Conservation (phyloP, 2,888 invertebrate genomes). For the Andrena marginata region DNA sequence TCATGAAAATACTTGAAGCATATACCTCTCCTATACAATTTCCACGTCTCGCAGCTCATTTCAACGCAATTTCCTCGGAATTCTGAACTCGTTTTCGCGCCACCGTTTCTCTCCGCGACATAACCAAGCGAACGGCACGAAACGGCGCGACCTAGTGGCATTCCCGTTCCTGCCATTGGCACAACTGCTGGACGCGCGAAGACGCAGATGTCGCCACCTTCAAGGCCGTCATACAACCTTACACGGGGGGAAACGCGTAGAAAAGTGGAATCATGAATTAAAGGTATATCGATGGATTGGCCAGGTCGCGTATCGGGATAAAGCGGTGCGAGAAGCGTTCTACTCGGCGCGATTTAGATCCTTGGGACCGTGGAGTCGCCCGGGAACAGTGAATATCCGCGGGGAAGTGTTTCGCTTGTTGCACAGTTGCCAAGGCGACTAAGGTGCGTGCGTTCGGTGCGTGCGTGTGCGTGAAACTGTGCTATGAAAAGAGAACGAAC, state of each 20-base stretch:
- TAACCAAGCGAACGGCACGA: not conserved
- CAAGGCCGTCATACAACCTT: constrained; percentile 68
- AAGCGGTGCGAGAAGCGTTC: constrained; percentile 56
- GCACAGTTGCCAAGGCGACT: constrained; percentile 82
- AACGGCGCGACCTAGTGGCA: constrained; percentile 11
- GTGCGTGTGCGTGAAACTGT: constrained; percentile 59
- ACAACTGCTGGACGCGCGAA: constrained; percentile 31
- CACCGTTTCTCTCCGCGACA: not conserved
- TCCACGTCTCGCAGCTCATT: not conserved
- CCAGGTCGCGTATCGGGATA: constrained; percentile 16
- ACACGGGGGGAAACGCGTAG: constrained; percentile 67
- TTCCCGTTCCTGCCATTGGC: constrained; percentile 29
- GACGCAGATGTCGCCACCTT: constrained; percentile 67
- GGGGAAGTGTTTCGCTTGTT: constrained; percentile 76
- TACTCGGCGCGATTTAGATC: constrained; percentile 10
- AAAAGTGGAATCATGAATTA: constrained; percentile 77
- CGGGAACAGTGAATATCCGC: constrained; percentile 36
- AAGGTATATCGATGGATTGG: constrained; percentile 53
- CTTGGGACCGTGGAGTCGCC: not conserved
- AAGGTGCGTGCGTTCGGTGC: constrained; percentile 54
- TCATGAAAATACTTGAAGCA: not conserved
- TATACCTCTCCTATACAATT: not conserved
- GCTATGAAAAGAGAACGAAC: constrained; percentile 71
- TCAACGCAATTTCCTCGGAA: not conserved
- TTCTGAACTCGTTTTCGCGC: not conserved